Percentiles rank a stretch among this genome's conserved stretches.
Conservation (phyloP, 2,797 vertebrate species). For the Sebastiscus albofasciatus region DNA sequence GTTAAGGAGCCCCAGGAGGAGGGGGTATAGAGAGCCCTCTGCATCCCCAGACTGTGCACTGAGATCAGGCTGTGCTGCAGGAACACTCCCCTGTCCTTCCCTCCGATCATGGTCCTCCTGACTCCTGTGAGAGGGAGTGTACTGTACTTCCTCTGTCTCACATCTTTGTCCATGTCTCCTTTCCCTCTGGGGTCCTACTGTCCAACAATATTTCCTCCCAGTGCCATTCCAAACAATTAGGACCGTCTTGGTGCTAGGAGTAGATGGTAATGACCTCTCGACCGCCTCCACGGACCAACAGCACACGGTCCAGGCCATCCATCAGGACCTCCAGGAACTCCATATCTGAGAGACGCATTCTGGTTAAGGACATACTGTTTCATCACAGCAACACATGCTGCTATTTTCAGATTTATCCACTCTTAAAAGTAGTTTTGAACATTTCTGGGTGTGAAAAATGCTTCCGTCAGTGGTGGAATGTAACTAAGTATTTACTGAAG, state of each 20-base stretch:
- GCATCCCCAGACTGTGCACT: neutral
- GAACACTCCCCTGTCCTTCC: neutral
- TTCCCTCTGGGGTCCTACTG: neutral
- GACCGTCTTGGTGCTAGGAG: slow-evolving; percentile 79
- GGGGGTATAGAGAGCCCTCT: neutral
- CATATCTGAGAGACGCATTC: slow-evolving; percentile 87
- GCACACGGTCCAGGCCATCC: slow-evolving; percentile 90
- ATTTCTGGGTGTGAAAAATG: neutral
- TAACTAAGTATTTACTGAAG: neutral
- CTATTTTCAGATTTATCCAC: neutral
- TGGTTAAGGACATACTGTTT: slow-evolving; percentile 77
- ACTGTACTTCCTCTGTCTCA: neutral
- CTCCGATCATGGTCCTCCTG: neutral
- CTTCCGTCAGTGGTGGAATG: neutral
- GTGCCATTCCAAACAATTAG: neutral
- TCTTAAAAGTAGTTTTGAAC: neutral
- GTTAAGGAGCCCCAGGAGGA: neutral
- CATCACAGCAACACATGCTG: neutral
- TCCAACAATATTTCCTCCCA: neutral
- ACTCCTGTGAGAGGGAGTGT: neutral
- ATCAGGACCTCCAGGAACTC: slow-evolving; percentile 96
- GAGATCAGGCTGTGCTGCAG: neutral
- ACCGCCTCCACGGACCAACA: slow-evolving; percentile 94
- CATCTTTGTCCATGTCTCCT: neutral
- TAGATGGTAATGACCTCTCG: slow-evolving; percentile 98